Percentiles rank a stretch among this genome's conserved stretches.
Conservation (phyloP, 2,888 invertebrate species). For the Globia sparganii region DNA sequence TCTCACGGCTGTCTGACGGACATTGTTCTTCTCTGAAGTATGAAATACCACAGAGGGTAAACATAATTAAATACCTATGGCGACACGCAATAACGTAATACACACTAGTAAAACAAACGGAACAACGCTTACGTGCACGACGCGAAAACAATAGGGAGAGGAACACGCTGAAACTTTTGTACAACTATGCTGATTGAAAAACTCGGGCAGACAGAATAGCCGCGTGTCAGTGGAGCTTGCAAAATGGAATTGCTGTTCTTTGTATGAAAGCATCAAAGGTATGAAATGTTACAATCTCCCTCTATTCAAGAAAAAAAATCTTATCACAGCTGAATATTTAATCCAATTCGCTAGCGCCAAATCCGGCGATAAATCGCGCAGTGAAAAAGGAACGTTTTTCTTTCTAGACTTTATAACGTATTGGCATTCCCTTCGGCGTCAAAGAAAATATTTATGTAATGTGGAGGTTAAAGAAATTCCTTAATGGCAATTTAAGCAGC, state of each 20-base stretch:
- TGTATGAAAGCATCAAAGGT: constrained; percentile 38
- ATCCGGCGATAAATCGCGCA: constrained; percentile 58
- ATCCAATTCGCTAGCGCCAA: constrained; percentile 50
- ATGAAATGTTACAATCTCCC: constrained; percentile 26
- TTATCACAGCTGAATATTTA: constrained; percentile 57
- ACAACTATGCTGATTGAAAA: constrained; percentile 70
- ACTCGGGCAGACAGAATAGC: constrained; percentile 67
- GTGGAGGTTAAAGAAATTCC: constrained; percentile 38
- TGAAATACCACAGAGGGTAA: constrained; percentile 45
- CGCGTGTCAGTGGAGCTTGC: constrained; percentile 59
- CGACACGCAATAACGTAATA: constrained; percentile 53
- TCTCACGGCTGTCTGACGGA: constrained; percentile 7
- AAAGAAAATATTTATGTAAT: constrained; percentile 26
- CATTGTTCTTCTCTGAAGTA: constrained; percentile 11
- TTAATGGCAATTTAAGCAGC: constrained; percentile 41
- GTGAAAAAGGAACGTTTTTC: constrained; percentile 34
- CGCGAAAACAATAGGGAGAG: constrained; percentile 69
- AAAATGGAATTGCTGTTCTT: constrained; percentile 45
- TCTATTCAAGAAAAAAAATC: constrained; percentile 39
- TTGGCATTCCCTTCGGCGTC: constrained; percentile 12
- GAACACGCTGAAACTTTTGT: constrained; percentile 75
- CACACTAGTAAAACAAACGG: constrained; percentile 52
- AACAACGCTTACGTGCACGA: constrained; percentile 51
- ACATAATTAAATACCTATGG: constrained; percentile 62
- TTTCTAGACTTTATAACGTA: constrained; percentile 44